Evolutionary conservation across 2,888 invertebrate species (phyloP).

Genomic region (Pristionchus exspectatus): DNA sequence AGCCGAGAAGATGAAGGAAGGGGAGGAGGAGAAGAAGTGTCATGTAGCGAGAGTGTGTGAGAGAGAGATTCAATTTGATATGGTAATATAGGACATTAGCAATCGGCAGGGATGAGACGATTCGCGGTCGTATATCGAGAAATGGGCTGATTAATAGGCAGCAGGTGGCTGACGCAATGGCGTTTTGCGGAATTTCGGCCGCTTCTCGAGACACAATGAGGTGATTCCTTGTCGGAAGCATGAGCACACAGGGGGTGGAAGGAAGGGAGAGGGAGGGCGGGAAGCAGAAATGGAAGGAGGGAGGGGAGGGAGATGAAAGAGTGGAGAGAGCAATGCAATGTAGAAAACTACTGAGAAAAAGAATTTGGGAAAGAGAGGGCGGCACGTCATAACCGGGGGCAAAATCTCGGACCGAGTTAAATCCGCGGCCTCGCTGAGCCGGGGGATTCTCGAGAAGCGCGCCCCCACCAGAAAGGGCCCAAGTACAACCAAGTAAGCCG

Average conservation of each 20-base stretch:
- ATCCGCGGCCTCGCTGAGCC: neutral
- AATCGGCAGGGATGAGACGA: neutral
- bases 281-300: slow-evolving; percentile 13
- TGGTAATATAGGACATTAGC: slow-evolving; percentile 31
- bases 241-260: neutral
- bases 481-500: neutral
- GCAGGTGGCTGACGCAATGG: neutral
- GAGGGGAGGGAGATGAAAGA: neutral
- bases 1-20: neutral
- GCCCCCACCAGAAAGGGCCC: neutral
- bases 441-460: neutral
- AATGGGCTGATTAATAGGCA: neutral
- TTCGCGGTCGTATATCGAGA: neutral
- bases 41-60: neutral
- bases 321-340: neutral
- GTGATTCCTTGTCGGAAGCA: slow-evolving; percentile 36
- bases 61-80: slow-evolving; percentile 33
- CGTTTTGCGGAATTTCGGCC: neutral
- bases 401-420: neutral
- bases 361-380: neutral
- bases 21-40: slow-evolving; percentile 12
- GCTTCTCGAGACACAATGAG: neutral
- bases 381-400: neutral
- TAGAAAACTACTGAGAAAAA: slow-evolving; percentile 47
- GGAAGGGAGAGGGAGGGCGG: neutral